Evolutionary conservation across 1,140 invertebrate genomes (phyloP), one percentile per base, ranked within the genome.

Genomic region (Drosophila biarmipes): DNA sequence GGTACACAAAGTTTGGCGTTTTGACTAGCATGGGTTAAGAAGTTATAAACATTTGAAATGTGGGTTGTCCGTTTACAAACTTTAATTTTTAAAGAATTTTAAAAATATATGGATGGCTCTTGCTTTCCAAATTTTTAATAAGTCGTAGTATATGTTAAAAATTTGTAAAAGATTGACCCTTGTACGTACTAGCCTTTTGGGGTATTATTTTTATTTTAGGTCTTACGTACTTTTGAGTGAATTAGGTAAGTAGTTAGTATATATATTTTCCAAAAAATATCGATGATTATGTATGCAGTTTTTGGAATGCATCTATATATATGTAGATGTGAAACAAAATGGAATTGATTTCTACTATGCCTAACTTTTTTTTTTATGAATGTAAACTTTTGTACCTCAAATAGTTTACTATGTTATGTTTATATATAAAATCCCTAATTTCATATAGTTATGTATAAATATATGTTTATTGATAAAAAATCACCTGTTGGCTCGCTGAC

Each of bases 401-500:
- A 66, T 54, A 27, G 12, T 58, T 49, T 4, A 15, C 29, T 24
- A 6, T 37, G 51, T 45, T 29, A 64, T 46, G 24, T 3, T 24
- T 24, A n/a, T n/a, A n/a, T n/a, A n/a, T n/a, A 54, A 48, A 57
- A 15, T 11, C 14, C 6, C 4, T 10, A 4, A 46, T 27, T 0
- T 46, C 49, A 42, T 51, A 48, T 61, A 27, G 57, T 15, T 49
- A 51, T 49, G 31, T 58, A 63, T 58, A 42, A 53, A 59, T 52
- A 43, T 57, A 35, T 64, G 64, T 66, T 45, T 54, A 54, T 35
- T 27, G 66, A 66, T 19, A 64, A 72, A 55, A 64, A 90, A 76
- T 85, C 85, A 92, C 90, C 90, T 91, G 89, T 90, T 52, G 78
- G 68, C 55, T 87, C 89, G 87, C 57, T 76, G 87, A 91, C 77